phyloP scores from a whole-genome alignment of 2,888 invertebrate species.

The Tubiluchus corallicola region DNA sequence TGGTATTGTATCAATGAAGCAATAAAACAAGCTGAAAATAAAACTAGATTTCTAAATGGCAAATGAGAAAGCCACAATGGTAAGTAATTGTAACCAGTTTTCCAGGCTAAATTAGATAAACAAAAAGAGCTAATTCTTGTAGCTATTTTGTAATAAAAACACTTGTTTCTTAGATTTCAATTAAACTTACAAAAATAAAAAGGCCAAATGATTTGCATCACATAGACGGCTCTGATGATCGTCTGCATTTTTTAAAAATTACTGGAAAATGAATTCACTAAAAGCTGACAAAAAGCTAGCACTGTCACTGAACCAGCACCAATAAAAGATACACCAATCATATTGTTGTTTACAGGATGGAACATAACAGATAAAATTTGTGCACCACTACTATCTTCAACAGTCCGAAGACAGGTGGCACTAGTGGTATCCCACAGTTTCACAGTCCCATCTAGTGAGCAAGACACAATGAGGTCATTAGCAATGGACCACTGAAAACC shows the following conservation, averaged over 20 bases:
- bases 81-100: too few species aligned
- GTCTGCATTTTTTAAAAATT: too few species aligned
- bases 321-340: conserved; percentile 53
- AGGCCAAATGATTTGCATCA: too few species aligned
- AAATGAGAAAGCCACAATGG: too few species aligned
- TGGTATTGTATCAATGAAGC: not conserved
- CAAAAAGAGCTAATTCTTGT: too few species aligned
- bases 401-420: conserved; percentile 41
- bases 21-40: not conserved
- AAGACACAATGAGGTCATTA: conserved; percentile 60
- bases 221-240: too few species aligned
- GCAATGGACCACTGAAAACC: conserved; percentile 69
- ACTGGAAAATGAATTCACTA: too few species aligned
- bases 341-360: conserved; percentile 66
- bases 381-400: conserved; percentile 37
- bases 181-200: too few species aligned
- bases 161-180: not conserved
- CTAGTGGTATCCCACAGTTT: conserved; percentile 45
- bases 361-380: conserved; percentile 53
- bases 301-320: too few species aligned
- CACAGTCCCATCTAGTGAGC: conserved; percentile 50
- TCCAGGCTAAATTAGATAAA: too few species aligned
- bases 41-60: not conserved
- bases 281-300: too few species aligned
- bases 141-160: conserved; percentile 5